phyloP scores from a whole-genome alignment of 2,797 vertebrate genomes.

The Typhlichthys eigenmanni region DNA sequence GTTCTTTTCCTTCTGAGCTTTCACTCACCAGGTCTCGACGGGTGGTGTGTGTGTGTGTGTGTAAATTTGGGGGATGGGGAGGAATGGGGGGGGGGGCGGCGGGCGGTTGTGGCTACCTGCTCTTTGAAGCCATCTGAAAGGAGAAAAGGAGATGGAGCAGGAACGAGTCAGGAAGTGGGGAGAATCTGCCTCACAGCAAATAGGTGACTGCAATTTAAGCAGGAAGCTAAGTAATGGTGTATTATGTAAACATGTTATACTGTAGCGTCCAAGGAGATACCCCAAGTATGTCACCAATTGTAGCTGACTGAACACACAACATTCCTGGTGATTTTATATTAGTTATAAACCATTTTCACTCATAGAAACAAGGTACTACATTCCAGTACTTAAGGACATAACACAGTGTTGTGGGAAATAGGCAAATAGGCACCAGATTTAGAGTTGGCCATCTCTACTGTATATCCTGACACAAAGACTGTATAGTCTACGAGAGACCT shows the following conservation, averaged over 20 bases:
- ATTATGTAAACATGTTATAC: conserved; percentile 26
- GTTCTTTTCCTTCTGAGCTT: conserved; percentile 73
- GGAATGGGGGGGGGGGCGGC: conserved; percentile 27
- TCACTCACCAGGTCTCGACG: conserved; percentile 70
- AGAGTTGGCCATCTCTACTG: conserved; percentile 25
- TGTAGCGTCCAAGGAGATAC: conserved; percentile 15
- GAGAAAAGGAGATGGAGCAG: conserved; percentile 31
- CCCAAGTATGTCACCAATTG: not conserved
- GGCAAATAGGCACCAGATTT: not conserved
- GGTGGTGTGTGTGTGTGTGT: no score
- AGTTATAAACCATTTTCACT: not conserved
- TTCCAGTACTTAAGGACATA: conserved; percentile 21
- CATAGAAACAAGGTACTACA: conserved; percentile 25
- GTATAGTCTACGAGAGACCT: conserved; percentile 31
- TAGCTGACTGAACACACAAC: no score
- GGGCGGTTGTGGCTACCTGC: conserved; percentile 74
- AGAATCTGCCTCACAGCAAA: conserved; percentile 59
- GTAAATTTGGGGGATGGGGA: conserved; percentile 32
- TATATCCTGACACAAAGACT: conserved; percentile 57
- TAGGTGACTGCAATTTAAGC: conserved; percentile 46
- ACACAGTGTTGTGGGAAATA: not conserved
- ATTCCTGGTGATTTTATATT: not conserved
- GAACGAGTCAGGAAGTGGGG: conserved; percentile 62
- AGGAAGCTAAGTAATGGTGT: conserved; percentile 25
- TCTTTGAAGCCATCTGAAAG: conserved; percentile 74